Evolutionary conservation across 2,888 invertebrate genomes (phyloP).

Genomic region (Himalopsyche kuldschensis): DNA sequence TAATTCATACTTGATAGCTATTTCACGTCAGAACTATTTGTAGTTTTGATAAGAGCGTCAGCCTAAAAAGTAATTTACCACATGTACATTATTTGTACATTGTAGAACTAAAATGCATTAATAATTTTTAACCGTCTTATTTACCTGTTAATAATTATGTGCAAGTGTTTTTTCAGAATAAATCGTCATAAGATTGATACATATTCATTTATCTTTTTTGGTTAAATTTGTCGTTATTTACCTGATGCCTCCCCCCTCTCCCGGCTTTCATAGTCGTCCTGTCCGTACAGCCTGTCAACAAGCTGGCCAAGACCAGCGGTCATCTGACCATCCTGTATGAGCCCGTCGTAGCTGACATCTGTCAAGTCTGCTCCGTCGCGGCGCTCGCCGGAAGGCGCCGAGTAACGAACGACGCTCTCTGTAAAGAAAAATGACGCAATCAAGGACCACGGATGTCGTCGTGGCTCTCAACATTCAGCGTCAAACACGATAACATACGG

Average conservation of each 20-base stretch:
- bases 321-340: slow-evolving; percentile 57
- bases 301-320: slow-evolving; percentile 80
- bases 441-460: slow-evolving; percentile 32
- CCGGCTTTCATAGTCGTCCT: slow-evolving; percentile 66
- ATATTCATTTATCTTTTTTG: no score
- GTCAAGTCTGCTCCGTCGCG: slow-evolving; percentile 68
- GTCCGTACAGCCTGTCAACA: slow-evolving; percentile 72
- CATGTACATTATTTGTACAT: no score
- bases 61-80: no score
- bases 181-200: no score
- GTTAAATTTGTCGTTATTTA: slow-evolving; percentile 42
- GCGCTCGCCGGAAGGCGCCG: slow-evolving; percentile 67
- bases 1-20: no score
- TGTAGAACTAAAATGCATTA: no score
- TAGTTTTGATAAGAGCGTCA: no score
- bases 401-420: slow-evolving; percentile 70
- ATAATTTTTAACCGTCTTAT: no score
- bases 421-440: slow-evolving; percentile 43
- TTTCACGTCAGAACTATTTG: no score
- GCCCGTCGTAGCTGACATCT: slow-evolving; percentile 81
- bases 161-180: no score
- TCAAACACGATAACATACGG: slow-evolving; percentile 10
- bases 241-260: slow-evolving; percentile 63
- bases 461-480: slow-evolving; percentile 8
- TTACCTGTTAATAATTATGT: no score